These are phyloP conservation scores for Caenorhabditis macrosperma DNA, from an alignment of 2,888 invertebrate species.

Conservation along the genomic window DNA sequence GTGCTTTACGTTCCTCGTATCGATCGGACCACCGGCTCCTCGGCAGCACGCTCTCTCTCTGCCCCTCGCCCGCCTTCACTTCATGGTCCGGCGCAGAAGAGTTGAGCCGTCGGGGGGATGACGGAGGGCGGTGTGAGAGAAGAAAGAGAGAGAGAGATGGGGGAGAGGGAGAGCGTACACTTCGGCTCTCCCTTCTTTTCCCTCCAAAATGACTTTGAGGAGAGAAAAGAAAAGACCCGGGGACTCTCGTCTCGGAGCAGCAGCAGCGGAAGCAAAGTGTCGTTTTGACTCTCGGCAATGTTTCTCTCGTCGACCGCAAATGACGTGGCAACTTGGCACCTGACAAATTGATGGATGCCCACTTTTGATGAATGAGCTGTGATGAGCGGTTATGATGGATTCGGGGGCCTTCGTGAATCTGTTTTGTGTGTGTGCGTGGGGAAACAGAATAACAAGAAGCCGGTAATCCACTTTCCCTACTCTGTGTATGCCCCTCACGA, in stretches of 20 bases:
- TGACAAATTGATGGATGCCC: slow-evolving; percentile 33
- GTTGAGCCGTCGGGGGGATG: slow-evolving; percentile 49
- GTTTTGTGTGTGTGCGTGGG: neutral
- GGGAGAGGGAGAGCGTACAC: slow-evolving; percentile 1
- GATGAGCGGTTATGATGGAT: slow-evolving; percentile 12
- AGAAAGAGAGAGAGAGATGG: neutral
- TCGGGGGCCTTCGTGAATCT: neutral
- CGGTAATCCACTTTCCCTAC: neutral
- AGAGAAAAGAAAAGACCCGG: slow-evolving; percentile 7
- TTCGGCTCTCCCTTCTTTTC: slow-evolving; percentile 2
- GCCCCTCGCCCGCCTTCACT: slow-evolving; percentile 28
- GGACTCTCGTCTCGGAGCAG: slow-evolving; percentile 1
- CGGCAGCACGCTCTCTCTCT: slow-evolving; percentile 17
- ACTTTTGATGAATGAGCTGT: slow-evolving; percentile 40
- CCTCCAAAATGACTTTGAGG: slow-evolving; percentile 47
- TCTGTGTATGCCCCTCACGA: neutral
- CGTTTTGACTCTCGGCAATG: slow-evolving; percentile 1
- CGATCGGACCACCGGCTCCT: slow-evolving; percentile 9
- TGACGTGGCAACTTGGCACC: slow-evolving; percentile 20
- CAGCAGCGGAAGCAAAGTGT: neutral
- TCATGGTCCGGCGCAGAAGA: slow-evolving; percentile 6
- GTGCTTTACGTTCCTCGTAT: slow-evolving; percentile 44
- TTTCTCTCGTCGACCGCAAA: slow-evolving; percentile 13
- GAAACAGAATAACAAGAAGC: neutral
- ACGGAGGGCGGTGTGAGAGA: too few relatives aligned